These are phyloP conservation scores for Drosophila colorata DNA, from an alignment of 2,888 invertebrate genomes.

Conservation along the genomic window DNA sequence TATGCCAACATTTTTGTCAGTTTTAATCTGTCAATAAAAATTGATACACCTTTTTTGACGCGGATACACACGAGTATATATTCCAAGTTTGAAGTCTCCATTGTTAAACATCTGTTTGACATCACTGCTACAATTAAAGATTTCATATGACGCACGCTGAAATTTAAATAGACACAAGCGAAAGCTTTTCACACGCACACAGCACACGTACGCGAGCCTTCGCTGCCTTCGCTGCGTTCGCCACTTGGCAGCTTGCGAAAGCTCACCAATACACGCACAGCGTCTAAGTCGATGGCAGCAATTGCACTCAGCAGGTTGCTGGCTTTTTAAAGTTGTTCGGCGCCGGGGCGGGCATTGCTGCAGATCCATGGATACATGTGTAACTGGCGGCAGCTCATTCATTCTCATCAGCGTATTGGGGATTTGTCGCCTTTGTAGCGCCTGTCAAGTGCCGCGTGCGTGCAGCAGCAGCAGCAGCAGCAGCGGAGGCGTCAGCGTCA, in stretches of 20 bases:
- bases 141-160: neutral
- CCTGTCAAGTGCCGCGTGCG: conserved; percentile 63
- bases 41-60: no score
- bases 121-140: no score
- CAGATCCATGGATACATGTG: conserved; percentile 32
- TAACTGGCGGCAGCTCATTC: conserved; percentile 61
- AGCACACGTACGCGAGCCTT: neutral
- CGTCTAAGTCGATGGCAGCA: conserved; percentile 1
- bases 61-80: no score
- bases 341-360: neutral
- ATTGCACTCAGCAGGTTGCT: conserved; percentile 5
- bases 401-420: conserved; percentile 79
- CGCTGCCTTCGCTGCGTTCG: neutral
- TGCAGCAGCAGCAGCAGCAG: conserved; percentile 24
- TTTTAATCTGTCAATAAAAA: no score
- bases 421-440: conserved; percentile 71
- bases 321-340: conserved; percentile 36
- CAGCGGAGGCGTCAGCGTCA: neutral
- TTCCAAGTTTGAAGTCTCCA: no score
- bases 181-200: conserved; percentile 6
- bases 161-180: neutral
- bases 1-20: no score
- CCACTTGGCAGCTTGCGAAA: neutral
- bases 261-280: conserved; percentile 16
- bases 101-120: no score